Percentiles rank a stretch among this genome's conserved stretches.
Evolutionary conservation across 2,113 vertebrate genomes (phyloP).

Genomic region (Eclectus roratus): DNA sequence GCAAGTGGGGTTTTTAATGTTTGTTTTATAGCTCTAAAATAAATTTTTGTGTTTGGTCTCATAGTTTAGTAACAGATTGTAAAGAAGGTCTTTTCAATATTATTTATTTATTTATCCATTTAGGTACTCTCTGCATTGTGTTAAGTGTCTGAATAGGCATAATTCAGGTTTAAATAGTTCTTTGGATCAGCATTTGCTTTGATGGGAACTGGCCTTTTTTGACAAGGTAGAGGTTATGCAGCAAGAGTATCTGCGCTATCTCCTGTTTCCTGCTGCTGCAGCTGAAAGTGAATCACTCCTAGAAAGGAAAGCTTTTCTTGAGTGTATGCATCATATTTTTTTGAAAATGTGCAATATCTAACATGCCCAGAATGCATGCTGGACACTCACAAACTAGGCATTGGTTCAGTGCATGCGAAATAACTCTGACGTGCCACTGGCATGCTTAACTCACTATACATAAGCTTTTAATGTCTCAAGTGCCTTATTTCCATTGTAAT

Average conservation of each 20-base stretch:
- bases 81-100: not conserved
- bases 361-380: not conserved
- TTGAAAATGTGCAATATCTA: not conserved
- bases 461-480: not conserved
- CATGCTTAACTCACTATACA: not conserved
- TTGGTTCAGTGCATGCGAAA: not conserved
- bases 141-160: not conserved
- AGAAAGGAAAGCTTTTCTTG: not conserved
- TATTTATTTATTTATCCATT: not conserved
- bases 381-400: not conserved
- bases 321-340: not conserved
- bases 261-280: not conserved
- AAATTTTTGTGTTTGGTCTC: not conserved
- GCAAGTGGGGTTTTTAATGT: not conserved
- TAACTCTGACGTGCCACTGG: not conserved
- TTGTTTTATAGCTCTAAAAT: not conserved
- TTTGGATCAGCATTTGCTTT: not conserved
- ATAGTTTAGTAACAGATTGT: not conserved
- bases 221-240: not conserved
- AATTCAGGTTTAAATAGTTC: not conserved
- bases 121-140: not conserved
- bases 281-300: not conserved
- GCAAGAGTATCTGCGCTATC: not conserved
- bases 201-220: not conserved
- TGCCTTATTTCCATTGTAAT: not conserved